phyloP scores from a whole-genome alignment of 2,888 invertebrate genomes.

The Rhodophaea formosa region DNA sequence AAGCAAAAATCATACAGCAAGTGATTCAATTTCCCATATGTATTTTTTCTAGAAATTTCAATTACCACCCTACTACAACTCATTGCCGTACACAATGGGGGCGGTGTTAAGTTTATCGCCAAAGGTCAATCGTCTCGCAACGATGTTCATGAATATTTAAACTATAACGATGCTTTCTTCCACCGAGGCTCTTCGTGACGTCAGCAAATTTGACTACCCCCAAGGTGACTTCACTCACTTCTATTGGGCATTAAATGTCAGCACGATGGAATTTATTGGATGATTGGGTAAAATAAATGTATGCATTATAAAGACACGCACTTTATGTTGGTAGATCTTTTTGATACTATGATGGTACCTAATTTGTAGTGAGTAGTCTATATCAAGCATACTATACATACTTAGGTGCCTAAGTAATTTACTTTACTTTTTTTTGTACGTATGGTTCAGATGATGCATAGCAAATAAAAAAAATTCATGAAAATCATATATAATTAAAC shows the following conservation, averaged over 20 bases:
- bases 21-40: no score
- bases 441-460: no score
- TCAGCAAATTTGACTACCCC: slow-evolving; percentile 38
- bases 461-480: no score
- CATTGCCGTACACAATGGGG: neutral
- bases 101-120: neutral
- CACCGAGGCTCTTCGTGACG: slow-evolving; percentile 45
- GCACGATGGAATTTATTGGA: neutral
- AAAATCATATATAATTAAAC: no score
- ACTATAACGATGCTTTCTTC: slow-evolving; percentile 49
- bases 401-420: no score
- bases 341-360: no score
- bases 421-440: no score
- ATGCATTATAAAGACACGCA: neutral
- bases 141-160: slow-evolving; percentile 59
- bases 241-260: slow-evolving; percentile 22
- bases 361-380: no score
- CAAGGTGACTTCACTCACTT: slow-evolving; percentile 26
- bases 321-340: neutral
- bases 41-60: neutral
- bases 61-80: neutral
- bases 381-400: no score
- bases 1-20: no score
- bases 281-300: neutral
- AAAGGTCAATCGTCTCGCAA: slow-evolving; percentile 41